phyloP scores from a whole-genome alignment of 1,140 invertebrate species.

The Leptinotarsa undecemlineata region DNA sequence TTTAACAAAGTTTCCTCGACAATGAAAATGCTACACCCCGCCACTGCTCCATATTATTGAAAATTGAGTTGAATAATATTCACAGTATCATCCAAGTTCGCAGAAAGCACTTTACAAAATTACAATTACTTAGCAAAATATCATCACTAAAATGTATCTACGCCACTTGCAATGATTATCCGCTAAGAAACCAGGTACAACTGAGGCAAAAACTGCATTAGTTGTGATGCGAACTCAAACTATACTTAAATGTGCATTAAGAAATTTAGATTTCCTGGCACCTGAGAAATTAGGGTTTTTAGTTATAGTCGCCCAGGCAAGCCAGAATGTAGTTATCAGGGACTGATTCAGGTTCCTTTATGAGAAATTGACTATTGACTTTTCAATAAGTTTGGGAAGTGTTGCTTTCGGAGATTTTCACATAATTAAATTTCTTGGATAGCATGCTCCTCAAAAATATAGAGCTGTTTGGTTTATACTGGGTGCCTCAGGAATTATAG shows the following conservation, averaged over 20 bases:
- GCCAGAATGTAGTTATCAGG: neutral
- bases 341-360: neutral
- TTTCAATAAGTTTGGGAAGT: too few relatives aligned
- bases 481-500: too few relatives aligned
- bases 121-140: slow-evolving; percentile 27
- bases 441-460: too few relatives aligned
- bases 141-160: slow-evolving; percentile 3
- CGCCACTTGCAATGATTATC: neutral
- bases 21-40: neutral
- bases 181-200: neutral
- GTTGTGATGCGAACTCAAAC: slow-evolving; percentile 18
- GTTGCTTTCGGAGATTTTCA: too few relatives aligned
- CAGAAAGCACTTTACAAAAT: slow-evolving; percentile 26
- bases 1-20: too few relatives aligned
- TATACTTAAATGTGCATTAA: slow-evolving; percentile 27
- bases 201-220: slow-evolving; percentile 21
- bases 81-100: neutral
- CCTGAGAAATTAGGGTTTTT: slow-evolving; percentile 8
- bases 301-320: neutral
- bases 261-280: slow-evolving; percentile 25
- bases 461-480: too few relatives aligned
- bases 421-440: too few relatives aligned
- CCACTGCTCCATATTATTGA: neutral
- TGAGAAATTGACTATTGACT: too few relatives aligned
- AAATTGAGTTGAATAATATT: neutral